Evolutionary conservation across 1,140 invertebrate species (phyloP), one percentile per base, ranked within the genome.

Genomic region (Macrotrachela quadricornifera): DNA sequence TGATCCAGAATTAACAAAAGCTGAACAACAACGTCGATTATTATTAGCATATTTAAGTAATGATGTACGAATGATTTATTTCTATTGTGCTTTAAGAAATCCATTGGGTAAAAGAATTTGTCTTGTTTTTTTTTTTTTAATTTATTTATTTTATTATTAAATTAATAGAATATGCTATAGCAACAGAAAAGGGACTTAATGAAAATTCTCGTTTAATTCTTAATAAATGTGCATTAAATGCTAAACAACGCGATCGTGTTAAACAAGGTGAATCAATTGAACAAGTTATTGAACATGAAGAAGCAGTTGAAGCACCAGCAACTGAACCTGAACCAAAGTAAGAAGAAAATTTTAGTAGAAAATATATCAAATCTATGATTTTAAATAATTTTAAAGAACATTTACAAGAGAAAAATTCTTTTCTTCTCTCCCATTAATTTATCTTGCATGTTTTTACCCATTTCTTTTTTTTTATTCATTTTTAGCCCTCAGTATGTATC

Each of bases 1-100:
- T 17, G 64, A 68, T 54, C 67, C 68, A 2, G 61, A 61, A 44
- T 48, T 66, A 13, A 62, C 60, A 15, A 60, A 60, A 49, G 60
- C 57, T 6, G 67, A 70, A 55, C 65, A 68, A 51, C 62, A 67
- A 48, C 58, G 64, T 21, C 53, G 64, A 41, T 57, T 61, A 48
- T 54, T 65, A 10, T 56, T 70, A 45, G 62, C 63, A 36, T 63
- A 66, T 53, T 57, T 70, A 14, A 57, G 61, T 1, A 57, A 62
- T n/a, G 68, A 70, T 58, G 57, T 70, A 9, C 58, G 58, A 14
- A 66, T 67, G 50, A 67, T 69, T 15, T 52, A 60, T 36, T 63
- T 66, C 50, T 69, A 59, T 56, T 60, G 59, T 51, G 57, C 61
- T 30, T 58, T 68, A 12, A 53, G 66, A 21, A 61, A 68, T 47